Evolutionary conservation across 1,140 invertebrate species (phyloP), one percentile per base, ranked within the genome.

Genomic region (Pogonus chalceus): DNA sequence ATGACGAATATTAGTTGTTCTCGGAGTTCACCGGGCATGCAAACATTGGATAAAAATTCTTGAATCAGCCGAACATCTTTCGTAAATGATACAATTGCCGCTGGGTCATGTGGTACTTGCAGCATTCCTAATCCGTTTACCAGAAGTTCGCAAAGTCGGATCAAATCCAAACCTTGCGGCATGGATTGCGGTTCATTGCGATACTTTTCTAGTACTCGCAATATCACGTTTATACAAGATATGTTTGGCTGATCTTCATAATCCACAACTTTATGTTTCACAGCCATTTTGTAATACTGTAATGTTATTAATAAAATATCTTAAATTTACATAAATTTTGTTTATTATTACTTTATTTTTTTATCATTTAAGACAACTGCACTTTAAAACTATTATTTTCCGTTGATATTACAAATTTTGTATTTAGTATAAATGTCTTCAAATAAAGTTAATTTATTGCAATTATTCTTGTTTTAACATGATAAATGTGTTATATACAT

Each of bases 11-110:
- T 59, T 24, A 66, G 61, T 55, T 60, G 68, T 56, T 54, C 61
- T 50, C 49, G 61, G 53, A 64, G 62, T 37, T 59, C 60, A 56
- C 64, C 69, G 4, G 65, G 62, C 12, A 60, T 63, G 35, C 49
- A 54, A 2, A 49, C 43, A 46, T 57, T 53, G 10, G 58, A 56
- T 51, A 76, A 59, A 24, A 70, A 65, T 0, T 61, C 62, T 49
- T 72, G 68, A 9, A 76, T 62, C 24, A 67, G 66, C 14, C 57
- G 53, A 16, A 75, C 71, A 23, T 72, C 65, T 14, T 68, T 66
- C 50, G 73, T 73, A 48, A 72, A 73, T 18, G 57, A 60, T 49
- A 58, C 60, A 55, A 68, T 68, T 7, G 59, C 56, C 2, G 35
- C 37, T 3, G 62, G 43, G 18, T 64, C 58, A 10, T 51, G 62